phyloP scores from a whole-genome alignment of 2,113 vertebrate genomes.

The Micromys minutus region DNA sequence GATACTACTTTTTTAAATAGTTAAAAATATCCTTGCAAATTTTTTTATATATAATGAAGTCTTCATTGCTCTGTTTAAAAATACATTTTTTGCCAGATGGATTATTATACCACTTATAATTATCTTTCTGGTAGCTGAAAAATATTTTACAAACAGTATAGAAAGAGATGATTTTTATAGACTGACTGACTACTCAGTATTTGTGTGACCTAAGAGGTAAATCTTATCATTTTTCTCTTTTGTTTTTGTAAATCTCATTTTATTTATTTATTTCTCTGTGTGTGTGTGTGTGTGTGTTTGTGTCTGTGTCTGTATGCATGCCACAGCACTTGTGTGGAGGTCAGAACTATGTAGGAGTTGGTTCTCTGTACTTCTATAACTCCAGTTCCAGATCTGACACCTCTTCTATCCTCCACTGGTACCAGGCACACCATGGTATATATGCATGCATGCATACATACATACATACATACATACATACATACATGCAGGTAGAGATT shows the following conservation, averaged over 20 bases:
- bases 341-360: no score
- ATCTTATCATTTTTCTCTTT: not conserved
- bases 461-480: not conserved
- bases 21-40: not conserved
- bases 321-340: not conserved
- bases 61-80: not conserved
- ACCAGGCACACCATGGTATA: not conserved
- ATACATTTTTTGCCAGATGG: not conserved
- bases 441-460: no score
- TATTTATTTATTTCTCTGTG: fast-evolving
- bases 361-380: no score
- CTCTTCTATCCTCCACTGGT: not conserved
- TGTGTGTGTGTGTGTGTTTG: fast-evolving
- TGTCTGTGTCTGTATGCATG: not conserved
- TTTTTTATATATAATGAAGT: not conserved
- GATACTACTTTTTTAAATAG: slow-evolving; percentile 12
- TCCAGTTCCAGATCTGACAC: not conserved
- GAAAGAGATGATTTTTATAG: slow-evolving; percentile 30
- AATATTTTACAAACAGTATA: slow-evolving; percentile 6
- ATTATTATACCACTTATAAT: not conserved
- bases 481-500: not conserved
- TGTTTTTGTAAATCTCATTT: not conserved
- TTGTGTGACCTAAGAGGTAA: not conserved
- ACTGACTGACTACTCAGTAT: not conserved
- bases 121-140: slow-evolving; percentile 17